phyloP scores from a whole-genome alignment of 2,797 vertebrate species.

The Thripadectes ignobilis region DNA sequence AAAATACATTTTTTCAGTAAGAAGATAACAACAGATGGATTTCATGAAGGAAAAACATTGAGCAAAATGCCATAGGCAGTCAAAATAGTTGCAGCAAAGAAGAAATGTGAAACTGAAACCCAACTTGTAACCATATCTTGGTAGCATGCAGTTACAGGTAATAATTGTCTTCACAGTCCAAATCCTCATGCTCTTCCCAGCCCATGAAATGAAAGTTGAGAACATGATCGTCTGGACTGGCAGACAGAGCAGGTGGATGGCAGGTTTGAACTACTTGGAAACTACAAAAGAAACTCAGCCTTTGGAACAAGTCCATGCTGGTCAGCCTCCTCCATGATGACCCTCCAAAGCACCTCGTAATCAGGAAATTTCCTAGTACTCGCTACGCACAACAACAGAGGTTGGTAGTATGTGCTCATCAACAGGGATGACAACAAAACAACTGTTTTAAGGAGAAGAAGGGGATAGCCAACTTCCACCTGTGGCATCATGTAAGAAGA shows the following conservation, averaged over 20 bases:
- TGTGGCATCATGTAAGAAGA: background rate
- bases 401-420: background rate
- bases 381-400: background rate
- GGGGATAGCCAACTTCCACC: background rate
- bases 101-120: slow-evolving; percentile 5
- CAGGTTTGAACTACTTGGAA: background rate
- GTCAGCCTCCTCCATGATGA: background rate
- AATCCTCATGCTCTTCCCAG: background rate
- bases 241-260: background rate
- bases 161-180: background rate
- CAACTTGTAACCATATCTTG: background rate
- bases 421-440: background rate
- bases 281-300: background rate
- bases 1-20: background rate
- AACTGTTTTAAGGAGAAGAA: background rate
- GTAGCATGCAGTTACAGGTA: background rate
- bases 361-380: background rate
- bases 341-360: background rate
- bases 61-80: slow-evolving; percentile 1
- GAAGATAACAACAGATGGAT: slow-evolving; percentile 6
- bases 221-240: background rate
- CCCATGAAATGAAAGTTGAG: background rate
- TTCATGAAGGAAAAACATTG: slow-evolving; percentile 1
- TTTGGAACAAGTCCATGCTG: background rate
- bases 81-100: background rate